phyloP scores from a whole-genome alignment of 1,140 invertebrate species.

The Lordiphosa mommai region DNA sequence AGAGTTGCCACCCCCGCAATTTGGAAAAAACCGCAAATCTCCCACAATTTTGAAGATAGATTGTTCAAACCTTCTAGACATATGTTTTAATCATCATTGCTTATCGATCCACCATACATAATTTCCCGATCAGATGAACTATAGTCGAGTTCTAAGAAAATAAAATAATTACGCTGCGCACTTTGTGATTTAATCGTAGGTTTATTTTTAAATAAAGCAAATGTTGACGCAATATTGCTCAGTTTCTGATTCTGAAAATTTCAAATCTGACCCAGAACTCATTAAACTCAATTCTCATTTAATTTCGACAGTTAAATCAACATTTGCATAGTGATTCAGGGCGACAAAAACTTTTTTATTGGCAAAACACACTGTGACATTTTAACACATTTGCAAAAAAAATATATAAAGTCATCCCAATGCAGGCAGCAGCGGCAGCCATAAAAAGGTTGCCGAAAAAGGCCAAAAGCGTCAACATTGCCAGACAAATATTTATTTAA shows the following conservation, averaged over 20 bases:
- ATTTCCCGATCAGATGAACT: too few relatives aligned
- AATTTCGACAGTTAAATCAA: slow-evolving; percentile 39
- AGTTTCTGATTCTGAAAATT: neutral
- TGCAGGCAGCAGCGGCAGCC: slow-evolving; percentile 16
- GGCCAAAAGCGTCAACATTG: slow-evolving; percentile 32
- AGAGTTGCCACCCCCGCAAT: too few relatives aligned
- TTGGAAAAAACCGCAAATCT: too few relatives aligned
- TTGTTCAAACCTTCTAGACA: too few relatives aligned
- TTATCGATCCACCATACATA: too few relatives aligned
- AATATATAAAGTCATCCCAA: slow-evolving; percentile 15
- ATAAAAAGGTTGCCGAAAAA: slow-evolving; percentile 40
- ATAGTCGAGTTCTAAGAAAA: too few relatives aligned
- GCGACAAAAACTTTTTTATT: slow-evolving; percentile 34
- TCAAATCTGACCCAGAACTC: slow-evolving; percentile 18
- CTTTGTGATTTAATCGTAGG: too few relatives aligned
- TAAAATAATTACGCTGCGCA: too few relatives aligned
- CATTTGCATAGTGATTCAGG: slow-evolving; percentile 24
- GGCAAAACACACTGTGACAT: slow-evolving; percentile 40
- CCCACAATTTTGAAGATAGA: too few relatives aligned
- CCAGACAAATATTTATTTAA: slow-evolving; percentile 21
- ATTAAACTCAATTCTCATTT: slow-evolving; percentile 12
- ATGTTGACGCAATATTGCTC: too few relatives aligned
- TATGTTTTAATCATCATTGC: too few relatives aligned
- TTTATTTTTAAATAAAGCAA: too few relatives aligned
- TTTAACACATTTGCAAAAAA: slow-evolving; percentile 36